Evolutionary conservation across 2,113 vertebrate species (phyloP).

Genomic region (Osmerus mordax): DNA sequence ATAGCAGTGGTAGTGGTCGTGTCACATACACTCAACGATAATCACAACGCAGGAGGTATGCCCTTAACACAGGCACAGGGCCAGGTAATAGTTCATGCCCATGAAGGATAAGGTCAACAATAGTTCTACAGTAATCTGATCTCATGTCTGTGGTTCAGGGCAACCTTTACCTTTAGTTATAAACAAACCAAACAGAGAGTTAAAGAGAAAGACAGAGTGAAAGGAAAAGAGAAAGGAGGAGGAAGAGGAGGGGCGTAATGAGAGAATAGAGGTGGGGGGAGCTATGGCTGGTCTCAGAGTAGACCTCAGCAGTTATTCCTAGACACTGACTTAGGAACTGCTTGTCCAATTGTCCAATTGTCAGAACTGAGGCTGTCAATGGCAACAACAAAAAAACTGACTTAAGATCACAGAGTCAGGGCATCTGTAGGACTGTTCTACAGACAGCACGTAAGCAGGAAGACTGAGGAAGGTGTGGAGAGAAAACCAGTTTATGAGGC

Average conservation of each 20-base stretch:
- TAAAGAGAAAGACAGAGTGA: too few relatives aligned
- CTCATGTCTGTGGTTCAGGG: neutral
- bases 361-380: too few relatives aligned
- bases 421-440: too few relatives aligned
- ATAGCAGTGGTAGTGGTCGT: constrained; percentile 25
- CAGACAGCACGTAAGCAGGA: too few relatives aligned
- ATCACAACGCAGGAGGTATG: neutral
- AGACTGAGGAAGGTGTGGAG: too few relatives aligned
- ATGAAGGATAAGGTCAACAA: neutral
- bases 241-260: too few relatives aligned
- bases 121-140: neutral
- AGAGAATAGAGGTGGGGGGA: neutral
- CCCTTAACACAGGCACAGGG: neutral
- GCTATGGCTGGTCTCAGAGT: neutral
- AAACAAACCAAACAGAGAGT: too few relatives aligned
- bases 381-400: too few relatives aligned
- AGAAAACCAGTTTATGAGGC: too few relatives aligned
- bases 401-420: too few relatives aligned
- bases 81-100: neutral
- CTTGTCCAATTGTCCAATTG: neutral
- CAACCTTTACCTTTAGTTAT: neutral
- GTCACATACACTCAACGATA: constrained; percentile 1
- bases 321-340: neutral
- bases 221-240: too few relatives aligned
- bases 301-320: neutral